Evolutionary conservation across 2,113 vertebrate genomes (phyloP).

Genomic region (Gopherus flavomarginatus): DNA sequence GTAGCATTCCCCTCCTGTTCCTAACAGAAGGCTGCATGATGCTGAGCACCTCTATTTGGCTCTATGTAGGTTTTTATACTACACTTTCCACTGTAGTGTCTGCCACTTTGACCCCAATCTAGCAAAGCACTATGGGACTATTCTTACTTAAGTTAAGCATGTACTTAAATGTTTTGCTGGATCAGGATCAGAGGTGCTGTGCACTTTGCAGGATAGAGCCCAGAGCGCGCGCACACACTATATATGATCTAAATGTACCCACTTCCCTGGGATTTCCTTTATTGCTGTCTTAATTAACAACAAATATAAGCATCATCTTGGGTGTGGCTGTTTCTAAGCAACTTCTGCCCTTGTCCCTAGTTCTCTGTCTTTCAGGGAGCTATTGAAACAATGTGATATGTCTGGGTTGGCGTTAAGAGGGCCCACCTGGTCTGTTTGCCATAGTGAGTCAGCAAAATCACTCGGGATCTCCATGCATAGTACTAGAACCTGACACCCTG

Average conservation of each 20-base stretch:
- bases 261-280: neutral
- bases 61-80: too few relatives aligned
- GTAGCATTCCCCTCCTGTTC: neutral
- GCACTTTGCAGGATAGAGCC: neutral
- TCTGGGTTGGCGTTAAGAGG: neutral
- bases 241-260: accelerated
- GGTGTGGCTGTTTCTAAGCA: neutral
- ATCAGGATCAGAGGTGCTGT: neutral
- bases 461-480: accelerated
- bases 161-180: neutral
- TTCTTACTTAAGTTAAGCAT: accelerated
- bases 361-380: neutral
- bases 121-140: neutral
- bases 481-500: neutral
- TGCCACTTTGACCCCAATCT: neutral
- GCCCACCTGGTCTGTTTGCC: neutral
- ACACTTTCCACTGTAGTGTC: neutral
- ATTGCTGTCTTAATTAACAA: neutral
- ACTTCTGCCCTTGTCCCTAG: neutral
- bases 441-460: accelerated
- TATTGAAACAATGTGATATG: accelerated
- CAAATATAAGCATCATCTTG: neutral
- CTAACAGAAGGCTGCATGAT: neutral
- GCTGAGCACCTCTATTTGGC: neutral
- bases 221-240: accelerated